Evolutionary conservation across 2,888 invertebrate genomes (phyloP), one percentile per base, ranked within the genome.

Genomic region (Callinectes sapidus): DNA sequence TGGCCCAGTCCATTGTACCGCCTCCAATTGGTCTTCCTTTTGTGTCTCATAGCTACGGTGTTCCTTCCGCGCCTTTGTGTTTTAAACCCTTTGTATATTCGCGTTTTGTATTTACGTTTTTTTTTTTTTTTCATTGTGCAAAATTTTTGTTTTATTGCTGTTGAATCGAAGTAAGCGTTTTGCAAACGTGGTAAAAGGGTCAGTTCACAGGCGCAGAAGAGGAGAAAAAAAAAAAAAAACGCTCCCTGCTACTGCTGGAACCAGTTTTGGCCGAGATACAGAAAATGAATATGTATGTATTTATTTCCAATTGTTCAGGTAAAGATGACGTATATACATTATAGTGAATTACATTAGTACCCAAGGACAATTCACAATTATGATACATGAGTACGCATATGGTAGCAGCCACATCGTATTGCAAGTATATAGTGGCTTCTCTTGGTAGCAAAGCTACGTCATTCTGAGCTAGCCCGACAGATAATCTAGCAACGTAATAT

Each of bases 111-210:
- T 61, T 61, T 48, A 48, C 10, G 8, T 61, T 61, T 61, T 61
- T 61, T 23, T 23, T 71, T n/a, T 28, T 28, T 66, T 13, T 2
- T 81, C 35, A 14, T 32, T 81, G 81, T 35, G 81, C 18, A 1
- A 32, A 81, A 81, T 3, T 35, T 81, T 81, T 81, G 81, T 81
- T 28, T 81, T 35, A 35, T 81, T 81, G 35, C 16, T 32, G 35
- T 16, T 35, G 81, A 81, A 81, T 81, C 81, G 81, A 81, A 16
- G 81, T 81, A 81, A 13, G 81, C 32, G 35, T 81, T 81, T 81
- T 81, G 81, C 81, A 32, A 14, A 2, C 6, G 18, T 81, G 32
- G 81, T n/a, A 81, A 81, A 81, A 81, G 16, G 35, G 81, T 6
- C 13, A 6, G 23, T 28, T 71, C 13, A 71, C 8, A 28, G 28